A percentile compares a stretch with the other conserved stretches of the same genome.
Conservation (phyloP, 2,797 vertebrate genomes). For the Tinamus major region DNA sequence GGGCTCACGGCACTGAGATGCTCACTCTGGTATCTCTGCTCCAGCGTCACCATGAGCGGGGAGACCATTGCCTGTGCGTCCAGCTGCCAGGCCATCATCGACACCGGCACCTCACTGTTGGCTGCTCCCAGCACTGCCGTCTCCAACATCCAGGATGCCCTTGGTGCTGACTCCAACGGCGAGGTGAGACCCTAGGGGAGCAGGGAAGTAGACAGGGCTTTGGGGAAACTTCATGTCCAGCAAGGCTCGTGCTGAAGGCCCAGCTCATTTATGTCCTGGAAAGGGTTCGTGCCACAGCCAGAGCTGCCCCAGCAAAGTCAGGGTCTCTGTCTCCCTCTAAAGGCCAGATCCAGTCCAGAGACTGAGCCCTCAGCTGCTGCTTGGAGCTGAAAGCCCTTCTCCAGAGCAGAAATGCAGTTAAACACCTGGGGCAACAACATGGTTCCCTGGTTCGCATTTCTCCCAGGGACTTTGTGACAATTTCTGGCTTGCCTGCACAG, state of each 20-base stretch:
- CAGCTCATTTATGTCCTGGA: too few relatives aligned
- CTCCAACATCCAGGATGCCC: not conserved
- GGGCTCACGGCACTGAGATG: not conserved
- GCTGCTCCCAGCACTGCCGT: constrained; percentile 26
- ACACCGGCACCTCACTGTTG: constrained; percentile 79
- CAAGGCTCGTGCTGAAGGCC: not conserved
- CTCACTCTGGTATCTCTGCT: not conserved
- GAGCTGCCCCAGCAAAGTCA: not conserved
- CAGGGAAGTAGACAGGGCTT: not conserved
- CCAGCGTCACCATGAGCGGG: constrained; percentile 29
- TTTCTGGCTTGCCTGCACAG: not conserved
- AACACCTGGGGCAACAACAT: not conserved
- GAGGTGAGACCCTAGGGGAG: constrained; percentile 39
- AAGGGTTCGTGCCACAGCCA: not conserved
- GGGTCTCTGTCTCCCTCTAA: not conserved
- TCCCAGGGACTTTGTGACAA: not conserved
- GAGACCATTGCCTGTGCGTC: not conserved
- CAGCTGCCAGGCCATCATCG: constrained; percentile 78
- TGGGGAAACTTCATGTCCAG: not conserved
- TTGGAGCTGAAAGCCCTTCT: not conserved
- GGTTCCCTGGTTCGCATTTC: not conserved
- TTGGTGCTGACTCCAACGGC: not conserved
- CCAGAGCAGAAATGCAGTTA: not conserved
- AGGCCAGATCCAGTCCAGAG: not conserved
- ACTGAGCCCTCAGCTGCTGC: too few relatives aligned